Evolutionary conservation across 2,113 vertebrate genomes (phyloP).

Genomic region (Dolichotis patagonum): DNA sequence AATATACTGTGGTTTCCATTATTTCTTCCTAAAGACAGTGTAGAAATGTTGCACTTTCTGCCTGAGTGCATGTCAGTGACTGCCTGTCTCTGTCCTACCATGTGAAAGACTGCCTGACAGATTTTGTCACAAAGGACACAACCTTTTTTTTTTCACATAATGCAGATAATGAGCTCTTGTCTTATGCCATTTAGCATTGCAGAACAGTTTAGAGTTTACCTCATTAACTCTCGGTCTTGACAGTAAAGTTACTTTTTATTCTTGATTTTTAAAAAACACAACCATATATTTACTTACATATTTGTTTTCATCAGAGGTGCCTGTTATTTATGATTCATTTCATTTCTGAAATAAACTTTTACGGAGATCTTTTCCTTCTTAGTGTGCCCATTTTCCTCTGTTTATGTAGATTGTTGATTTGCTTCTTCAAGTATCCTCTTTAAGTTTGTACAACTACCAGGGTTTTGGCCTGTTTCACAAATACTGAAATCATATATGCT

Average conservation of each 20-base stretch:
- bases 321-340: neutral
- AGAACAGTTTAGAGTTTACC: constrained; percentile 35
- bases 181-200: constrained; percentile 55
- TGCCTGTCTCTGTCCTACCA: constrained; percentile 38
- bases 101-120: constrained; percentile 59
- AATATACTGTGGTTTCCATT: neutral
- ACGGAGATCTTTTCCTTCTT: neutral
- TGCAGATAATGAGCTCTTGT: constrained; percentile 64
- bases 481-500: neutral
- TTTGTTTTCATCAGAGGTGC: neutral
- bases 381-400: neutral
- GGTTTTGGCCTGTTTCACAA: neutral
- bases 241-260: constrained; percentile 5
- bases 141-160: constrained; percentile 15
- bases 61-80: neutral
- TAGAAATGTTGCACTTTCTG: neutral
- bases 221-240: constrained; percentile 50
- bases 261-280: neutral
- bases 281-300: neutral
- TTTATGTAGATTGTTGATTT: neutral
- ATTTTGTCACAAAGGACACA: constrained; percentile 59
- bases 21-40: constrained; percentile 5
- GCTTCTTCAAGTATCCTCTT: accelerated
- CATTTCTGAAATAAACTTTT: neutral
- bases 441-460: neutral